Evolutionary conservation across 1,140 invertebrate species (phyloP).

Genomic region (Panagrolaimus sp.): DNA sequence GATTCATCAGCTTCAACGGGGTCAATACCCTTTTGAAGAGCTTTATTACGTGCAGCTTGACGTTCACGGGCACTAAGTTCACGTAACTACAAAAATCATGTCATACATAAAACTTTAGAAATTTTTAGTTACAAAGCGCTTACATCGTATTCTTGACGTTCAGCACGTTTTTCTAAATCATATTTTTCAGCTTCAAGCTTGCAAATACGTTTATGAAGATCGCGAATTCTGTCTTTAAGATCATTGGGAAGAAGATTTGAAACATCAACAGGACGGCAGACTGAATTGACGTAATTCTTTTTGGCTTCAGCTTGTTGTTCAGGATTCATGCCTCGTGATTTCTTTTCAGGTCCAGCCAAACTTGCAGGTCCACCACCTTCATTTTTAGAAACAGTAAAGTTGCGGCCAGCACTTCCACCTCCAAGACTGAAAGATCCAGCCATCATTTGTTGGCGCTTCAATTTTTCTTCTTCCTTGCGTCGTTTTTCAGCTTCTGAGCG

Average conservation of each 20-base stretch:
- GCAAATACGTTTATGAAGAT: constrained; percentile 88
- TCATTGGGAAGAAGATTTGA: constrained; percentile 67
- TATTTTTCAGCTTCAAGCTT: constrained; percentile 98
- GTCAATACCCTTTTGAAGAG: constrained; percentile 89
- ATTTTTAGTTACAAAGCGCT: constrained; percentile 61
- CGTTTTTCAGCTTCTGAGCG: constrained; percentile 41
- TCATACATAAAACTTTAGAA: neutral
- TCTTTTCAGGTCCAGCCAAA: constrained; percentile 68
- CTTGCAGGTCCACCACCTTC: constrained; percentile 58
- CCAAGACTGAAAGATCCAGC: constrained; percentile 32
- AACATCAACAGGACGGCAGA: constrained; percentile 30
- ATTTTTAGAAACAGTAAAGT: constrained; percentile 42
- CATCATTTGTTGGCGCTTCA: constrained; percentile 46
- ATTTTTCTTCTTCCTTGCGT: constrained; percentile 51
- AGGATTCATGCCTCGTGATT: constrained; percentile 91
- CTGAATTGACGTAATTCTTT: constrained; percentile 34
- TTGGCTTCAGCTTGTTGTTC: constrained; percentile 94
- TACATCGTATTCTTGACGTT: constrained; percentile 98
- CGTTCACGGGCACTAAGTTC: constrained; percentile 95
- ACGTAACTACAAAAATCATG: constrained; percentile 77
- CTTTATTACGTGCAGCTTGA: constrained; percentile 91
- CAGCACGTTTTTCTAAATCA: constrained; percentile 96
- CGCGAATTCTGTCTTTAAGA: constrained; percentile 79
- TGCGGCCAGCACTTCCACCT: constrained; percentile 64
- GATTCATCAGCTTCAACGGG: constrained; percentile 66